Base-by-base conservation (phyloP, 2,888 invertebrate genomes). In the Andrena dorsata region DNA sequence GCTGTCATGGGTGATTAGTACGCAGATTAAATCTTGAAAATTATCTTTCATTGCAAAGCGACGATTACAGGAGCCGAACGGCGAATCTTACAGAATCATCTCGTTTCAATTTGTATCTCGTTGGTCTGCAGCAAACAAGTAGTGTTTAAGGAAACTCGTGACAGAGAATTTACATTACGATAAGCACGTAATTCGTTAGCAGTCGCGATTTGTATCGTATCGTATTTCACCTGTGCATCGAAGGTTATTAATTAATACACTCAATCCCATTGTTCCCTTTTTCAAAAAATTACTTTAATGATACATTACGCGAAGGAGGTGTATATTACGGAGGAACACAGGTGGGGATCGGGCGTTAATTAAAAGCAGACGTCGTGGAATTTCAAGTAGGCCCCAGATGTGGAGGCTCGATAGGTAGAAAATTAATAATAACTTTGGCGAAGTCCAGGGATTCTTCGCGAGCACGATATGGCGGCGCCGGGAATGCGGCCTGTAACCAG, bases 341-440 rank as follows among this genome's bases (percentile, higher is more conserved):
- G n/a, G 32, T 68, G 41, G 65, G 68, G 26, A 56, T 56, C 70
- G 60, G 60, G 70, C 87, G 85, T 81, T 89, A 88, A 88, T 88
- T 89, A 89, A 87, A 85, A 81, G 69, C 85, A 77, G 81, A 80
- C 84, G 68, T 82, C 84, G 70, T 66, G 87, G 75, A 88, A 88
- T 88, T 84, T 87, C 76, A 76, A 77, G 32, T 60, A 68, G 70
- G 77, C 81, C 79, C 84, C 89, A 86, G 84, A 80, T 89, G 86
- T 88, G 64, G 77, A 68, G 78, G 61, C 74, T 47, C 82, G 82
- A 89, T 88, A 83, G 74, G 80, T 53, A 76, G 74, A 73, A 80
- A 88, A 90, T 90, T 88, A 90, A 90, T 89, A 90, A 90, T 86
- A 87, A 90, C 85, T 89, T 90, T 68, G 63, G 58, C 75, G 58